Percentiles rank a stretch among this genome's conserved stretches.
Conservation (phyloP, 2,113 vertebrate species). For the Trogon surrucura region DNA sequence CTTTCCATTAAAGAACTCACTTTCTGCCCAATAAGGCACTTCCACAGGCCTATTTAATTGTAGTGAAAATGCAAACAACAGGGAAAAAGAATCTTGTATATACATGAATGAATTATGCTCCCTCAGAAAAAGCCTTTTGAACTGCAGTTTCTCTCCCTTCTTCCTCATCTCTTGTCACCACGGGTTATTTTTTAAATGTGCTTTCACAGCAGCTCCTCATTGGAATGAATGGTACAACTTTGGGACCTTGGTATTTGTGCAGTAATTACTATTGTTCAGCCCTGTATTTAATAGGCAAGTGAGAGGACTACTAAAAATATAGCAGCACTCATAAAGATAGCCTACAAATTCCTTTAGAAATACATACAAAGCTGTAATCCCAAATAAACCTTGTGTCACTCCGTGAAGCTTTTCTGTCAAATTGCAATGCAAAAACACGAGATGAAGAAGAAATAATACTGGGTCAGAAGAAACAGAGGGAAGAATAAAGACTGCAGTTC, state of each 20-base stretch:
- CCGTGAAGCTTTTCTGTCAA: not conserved
- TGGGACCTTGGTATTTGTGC: slow-evolving; percentile 11
- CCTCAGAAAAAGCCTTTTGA: slow-evolving; percentile 19
- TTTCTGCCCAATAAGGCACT: not conserved
- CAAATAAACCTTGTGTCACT: not conserved
- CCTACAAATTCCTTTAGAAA: slow-evolving; percentile 28
- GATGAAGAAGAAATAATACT: not conserved
- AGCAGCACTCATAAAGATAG: slow-evolving; percentile 4
- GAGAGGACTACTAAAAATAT: slow-evolving; percentile 56
- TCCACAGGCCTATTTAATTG: not conserved
- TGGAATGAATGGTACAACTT: slow-evolving; percentile 27
- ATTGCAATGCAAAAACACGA: not conserved
- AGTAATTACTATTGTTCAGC: slow-evolving; percentile 55
- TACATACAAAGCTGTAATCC: not conserved
- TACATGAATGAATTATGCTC: not conserved
- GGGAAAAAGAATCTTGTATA: not conserved
- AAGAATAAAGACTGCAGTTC: not conserved
- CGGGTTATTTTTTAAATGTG: slow-evolving; percentile 38
- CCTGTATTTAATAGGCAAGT: slow-evolving; percentile 46
- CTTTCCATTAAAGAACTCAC: not conserved
- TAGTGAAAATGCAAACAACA: slow-evolving; percentile 15
- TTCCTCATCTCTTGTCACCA: not conserved
- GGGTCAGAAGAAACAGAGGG: not conserved
- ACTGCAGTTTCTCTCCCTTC: not conserved
- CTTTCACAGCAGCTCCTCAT: slow-evolving; percentile 35